These are phyloP conservation scores for Chauna torquata DNA, from an alignment of 2,113 vertebrate genomes.

Conservation along the genomic window DNA sequence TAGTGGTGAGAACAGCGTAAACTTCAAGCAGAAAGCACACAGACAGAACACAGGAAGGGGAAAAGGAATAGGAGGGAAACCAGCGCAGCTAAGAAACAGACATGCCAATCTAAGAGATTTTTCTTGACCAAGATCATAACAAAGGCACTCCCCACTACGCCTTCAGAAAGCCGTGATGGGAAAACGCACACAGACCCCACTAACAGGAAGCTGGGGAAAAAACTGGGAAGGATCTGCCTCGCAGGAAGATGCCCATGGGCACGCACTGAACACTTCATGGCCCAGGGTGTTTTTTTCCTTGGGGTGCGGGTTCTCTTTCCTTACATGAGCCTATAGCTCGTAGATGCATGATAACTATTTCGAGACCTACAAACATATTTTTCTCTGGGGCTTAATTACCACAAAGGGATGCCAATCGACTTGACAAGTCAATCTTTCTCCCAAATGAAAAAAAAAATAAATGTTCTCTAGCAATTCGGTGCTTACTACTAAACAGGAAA, in stretches of 20 bases:
- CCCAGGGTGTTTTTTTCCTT: neutral
- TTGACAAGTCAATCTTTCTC: constrained; percentile 29
- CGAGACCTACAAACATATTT: constrained; percentile 16
- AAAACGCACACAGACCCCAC: neutral
- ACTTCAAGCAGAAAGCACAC: neutral
- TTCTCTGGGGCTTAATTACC: constrained; percentile 49
- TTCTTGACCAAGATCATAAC: neutral
- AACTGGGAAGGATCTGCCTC: neutral
- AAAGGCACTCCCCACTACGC: neutral
- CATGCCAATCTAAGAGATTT: neutral
- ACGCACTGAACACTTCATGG: neutral
- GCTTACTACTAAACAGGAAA: neutral
- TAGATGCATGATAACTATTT: neutral
- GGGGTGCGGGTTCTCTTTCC: neutral
- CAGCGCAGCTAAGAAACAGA: neutral
- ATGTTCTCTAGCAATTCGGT: neutral
- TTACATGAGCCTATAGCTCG: neutral
- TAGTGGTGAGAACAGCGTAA: neutral
- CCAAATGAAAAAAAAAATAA: neutral
- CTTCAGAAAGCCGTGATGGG: neutral
- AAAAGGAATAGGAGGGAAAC: neutral
- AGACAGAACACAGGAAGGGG: neutral
- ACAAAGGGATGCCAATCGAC: neutral
- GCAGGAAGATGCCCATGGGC: neutral
- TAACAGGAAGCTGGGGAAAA: neutral